phyloP scores from a whole-genome alignment of 2,113 vertebrate species.

The Pithys albifrons region DNA sequence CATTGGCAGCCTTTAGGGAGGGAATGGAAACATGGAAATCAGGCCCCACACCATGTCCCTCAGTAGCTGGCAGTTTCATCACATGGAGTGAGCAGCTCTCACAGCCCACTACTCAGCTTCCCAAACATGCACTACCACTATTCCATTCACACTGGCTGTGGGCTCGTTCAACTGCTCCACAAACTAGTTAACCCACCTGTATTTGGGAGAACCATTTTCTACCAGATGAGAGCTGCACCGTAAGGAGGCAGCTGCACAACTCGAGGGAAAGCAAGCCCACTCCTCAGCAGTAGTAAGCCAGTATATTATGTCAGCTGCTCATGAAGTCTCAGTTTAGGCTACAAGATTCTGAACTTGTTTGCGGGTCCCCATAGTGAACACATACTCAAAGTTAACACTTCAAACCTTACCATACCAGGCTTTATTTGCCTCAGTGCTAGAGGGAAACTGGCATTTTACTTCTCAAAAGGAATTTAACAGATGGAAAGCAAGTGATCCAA shows the following conservation, averaged over 20 bases:
- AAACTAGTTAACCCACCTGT: not conserved
- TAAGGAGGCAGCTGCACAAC: not conserved
- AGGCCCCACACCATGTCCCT: not conserved
- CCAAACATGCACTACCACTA: not conserved
- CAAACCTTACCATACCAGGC: not conserved
- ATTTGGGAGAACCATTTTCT: not conserved
- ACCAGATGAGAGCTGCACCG: not conserved
- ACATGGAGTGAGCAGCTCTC: not conserved
- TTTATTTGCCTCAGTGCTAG: not conserved
- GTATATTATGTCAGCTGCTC: not conserved
- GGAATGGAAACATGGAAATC: not conserved
- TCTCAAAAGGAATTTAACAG: not conserved
- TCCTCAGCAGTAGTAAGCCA: not conserved
- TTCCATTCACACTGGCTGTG: not conserved
- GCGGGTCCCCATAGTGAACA: not conserved
- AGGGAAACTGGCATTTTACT: not conserved
- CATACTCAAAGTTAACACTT: not conserved
- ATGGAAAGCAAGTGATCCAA: not conserved
- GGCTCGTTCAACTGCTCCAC: not conserved
- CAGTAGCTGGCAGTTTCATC: not conserved
- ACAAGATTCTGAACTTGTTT: not conserved
- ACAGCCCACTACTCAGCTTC: not conserved
- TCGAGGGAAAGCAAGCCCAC: not conserved
- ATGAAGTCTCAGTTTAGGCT: not conserved
- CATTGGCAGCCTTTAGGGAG: not conserved